Percentiles rank a stretch among this genome's conserved stretches.
Evolutionary conservation across 2,113 vertebrate species (phyloP).

Genomic region (Oxyruncus cristatus): DNA sequence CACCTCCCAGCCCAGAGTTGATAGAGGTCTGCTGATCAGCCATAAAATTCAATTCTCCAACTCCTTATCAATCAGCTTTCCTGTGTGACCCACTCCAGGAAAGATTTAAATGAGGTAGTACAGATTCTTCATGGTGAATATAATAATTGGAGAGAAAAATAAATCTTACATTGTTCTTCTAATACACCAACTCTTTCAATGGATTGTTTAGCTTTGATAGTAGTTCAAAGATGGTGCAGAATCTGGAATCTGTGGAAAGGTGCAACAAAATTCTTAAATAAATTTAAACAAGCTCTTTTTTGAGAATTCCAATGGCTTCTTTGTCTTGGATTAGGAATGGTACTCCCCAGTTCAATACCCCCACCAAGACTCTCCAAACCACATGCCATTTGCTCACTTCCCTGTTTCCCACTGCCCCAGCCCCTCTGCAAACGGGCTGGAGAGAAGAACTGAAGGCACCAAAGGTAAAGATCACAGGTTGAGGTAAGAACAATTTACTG

Average conservation of each 20-base stretch:
- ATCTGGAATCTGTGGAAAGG: background rate
- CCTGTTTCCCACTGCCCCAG: background rate
- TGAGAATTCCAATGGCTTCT: background rate
- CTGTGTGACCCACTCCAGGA: background rate
- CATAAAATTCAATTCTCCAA: background rate
- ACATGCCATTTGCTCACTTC: fast-evolving
- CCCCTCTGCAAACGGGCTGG: background rate
- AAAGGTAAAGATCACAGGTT: background rate
- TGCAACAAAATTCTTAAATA: background rate
- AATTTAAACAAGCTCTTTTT: background rate
- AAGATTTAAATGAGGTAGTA: slow-evolving; percentile 29
- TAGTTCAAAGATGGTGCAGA: background rate
- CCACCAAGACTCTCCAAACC: background rate
- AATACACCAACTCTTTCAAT: background rate
- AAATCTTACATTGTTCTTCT: background rate
- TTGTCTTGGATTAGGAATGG: too few relatives aligned
- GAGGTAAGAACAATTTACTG: background rate
- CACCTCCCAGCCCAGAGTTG: background rate
- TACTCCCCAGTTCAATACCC: background rate
- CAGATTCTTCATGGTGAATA: background rate
- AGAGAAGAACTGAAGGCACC: background rate
- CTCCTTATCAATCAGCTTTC: slow-evolving; percentile 41
- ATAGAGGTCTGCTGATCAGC: slow-evolving; percentile 33
- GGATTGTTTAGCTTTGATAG: background rate
- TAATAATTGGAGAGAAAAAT: background rate